Conservation (phyloP, 2,888 invertebrate species). For the Napeogenes inachia region DNA sequence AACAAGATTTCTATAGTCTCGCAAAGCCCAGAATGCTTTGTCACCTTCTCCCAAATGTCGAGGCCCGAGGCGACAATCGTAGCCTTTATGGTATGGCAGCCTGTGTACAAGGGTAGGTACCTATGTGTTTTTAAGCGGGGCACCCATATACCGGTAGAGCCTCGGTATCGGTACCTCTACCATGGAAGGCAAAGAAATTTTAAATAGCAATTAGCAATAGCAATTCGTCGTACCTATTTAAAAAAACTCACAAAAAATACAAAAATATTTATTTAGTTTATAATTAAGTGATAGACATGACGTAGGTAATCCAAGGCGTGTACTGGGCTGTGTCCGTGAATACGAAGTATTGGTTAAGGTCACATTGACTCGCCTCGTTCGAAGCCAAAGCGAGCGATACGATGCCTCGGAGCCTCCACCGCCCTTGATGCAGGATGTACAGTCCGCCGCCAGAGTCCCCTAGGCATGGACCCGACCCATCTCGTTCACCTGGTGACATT, state of each 20-base stretch:
- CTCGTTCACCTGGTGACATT: conserved; percentile 58
- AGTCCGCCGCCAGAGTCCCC: conserved; percentile 80
- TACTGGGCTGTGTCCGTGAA: conserved; percentile 81
- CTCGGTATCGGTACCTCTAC: no score
- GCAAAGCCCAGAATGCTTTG: no score
- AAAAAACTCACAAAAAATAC: background rate
- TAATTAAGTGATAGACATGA: conserved; percentile 32
- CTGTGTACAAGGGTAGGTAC: no score
- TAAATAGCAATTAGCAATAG: no score
- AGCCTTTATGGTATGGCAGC: no score
- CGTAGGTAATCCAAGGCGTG: conserved; percentile 69
- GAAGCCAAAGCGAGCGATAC: conserved; percentile 65
- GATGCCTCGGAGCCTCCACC: conserved; percentile 70
- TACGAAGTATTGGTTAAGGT: conserved; percentile 79
- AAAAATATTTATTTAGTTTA: conserved; percentile 14
- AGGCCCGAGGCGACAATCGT: no score
- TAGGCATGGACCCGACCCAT: conserved; percentile 74
- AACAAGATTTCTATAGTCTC: no score
- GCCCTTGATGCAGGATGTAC: conserved; percentile 55
- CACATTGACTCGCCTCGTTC: conserved; percentile 68
- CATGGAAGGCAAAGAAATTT: no score
- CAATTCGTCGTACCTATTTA: no score
- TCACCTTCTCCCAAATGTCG: no score
- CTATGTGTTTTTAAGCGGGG: no score
- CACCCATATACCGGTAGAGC: no score